Conservation (phyloP, 2,888 invertebrate genomes). For the Dicroscelio sp. region DNA sequence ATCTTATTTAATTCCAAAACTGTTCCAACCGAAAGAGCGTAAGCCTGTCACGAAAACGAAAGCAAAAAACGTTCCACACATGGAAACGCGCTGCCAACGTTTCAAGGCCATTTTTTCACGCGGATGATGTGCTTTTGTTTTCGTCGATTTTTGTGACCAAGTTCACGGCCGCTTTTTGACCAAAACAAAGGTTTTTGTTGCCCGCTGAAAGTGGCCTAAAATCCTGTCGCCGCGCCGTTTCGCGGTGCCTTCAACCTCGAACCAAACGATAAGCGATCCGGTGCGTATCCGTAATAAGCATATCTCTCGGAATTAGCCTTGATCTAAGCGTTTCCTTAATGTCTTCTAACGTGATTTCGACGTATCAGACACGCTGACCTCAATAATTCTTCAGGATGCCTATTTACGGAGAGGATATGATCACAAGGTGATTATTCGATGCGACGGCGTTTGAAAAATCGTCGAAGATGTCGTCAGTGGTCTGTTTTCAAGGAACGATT, state of each 20-base stretch:
- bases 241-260: conserved; percentile 26
- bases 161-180: conserved; percentile 30
- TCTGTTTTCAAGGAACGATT: conserved; percentile 22
- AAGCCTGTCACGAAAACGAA: too few relatives aligned
- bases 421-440: conserved; percentile 61
- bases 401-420: conserved; percentile 68
- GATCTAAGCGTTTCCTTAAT: conserved; percentile 70
- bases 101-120: conserved; percentile 38
- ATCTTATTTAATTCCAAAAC: too few relatives aligned
- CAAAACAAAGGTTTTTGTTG: conserved; percentile 37
- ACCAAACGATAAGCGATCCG: conserved; percentile 18
- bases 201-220: neutral
- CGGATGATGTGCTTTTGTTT: conserved; percentile 11
- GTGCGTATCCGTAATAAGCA: conserved; percentile 13
- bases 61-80: neutral
- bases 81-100: neutral
- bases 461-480: conserved; percentile 39
- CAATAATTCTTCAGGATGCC: conserved; percentile 65
- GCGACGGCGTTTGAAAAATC: conserved; percentile 47
- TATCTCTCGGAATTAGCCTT: conserved; percentile 58
- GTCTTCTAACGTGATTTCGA: conserved; percentile 48
- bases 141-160: conserved; percentile 15
- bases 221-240: neutral
- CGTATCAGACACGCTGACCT: conserved; percentile 59
- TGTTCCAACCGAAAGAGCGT: too few relatives aligned